phyloP scores from a whole-genome alignment of 2,113 vertebrate species.

The Thunnus thynnus region DNA sequence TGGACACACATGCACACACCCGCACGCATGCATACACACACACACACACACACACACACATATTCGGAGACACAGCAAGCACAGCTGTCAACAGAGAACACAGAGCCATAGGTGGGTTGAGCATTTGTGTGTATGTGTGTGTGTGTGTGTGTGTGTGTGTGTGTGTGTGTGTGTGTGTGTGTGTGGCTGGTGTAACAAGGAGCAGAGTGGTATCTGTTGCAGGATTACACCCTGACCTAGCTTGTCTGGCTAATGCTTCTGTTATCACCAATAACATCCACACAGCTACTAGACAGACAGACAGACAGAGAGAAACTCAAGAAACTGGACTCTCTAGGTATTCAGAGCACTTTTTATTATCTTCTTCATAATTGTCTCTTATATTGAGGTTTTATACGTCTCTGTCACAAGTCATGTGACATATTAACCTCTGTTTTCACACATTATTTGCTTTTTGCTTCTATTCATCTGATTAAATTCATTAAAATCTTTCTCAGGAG shows the following conservation, averaged over 20 bases:
- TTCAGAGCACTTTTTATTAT: not conserved
- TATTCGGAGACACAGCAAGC: slow-evolving; percentile 11
- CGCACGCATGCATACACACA: not conserved
- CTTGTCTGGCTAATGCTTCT: slow-evolving; percentile 54
- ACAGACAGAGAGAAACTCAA: not conserved
- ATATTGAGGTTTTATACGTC: not conserved
- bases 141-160: not conserved
- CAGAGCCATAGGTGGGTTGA: slow-evolving; percentile 13
- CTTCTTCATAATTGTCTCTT: not conserved
- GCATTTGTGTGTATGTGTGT: not conserved
- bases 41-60: not conserved
- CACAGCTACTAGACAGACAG: slow-evolving; percentile 19
- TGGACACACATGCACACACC: not conserved
- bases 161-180: slow-evolving; percentile 22
- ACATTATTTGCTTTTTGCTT: not conserved
- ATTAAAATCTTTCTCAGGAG: slow-evolving; percentile 1
- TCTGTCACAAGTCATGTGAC: not conserved
- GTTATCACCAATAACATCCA: slow-evolving; percentile 46
- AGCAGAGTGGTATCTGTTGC: slow-evolving; percentile 41
- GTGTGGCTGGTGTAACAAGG: not conserved
- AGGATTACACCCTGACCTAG: slow-evolving; percentile 49
- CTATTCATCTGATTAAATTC: slow-evolving; percentile 5
- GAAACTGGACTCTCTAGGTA: slow-evolving; percentile 15
- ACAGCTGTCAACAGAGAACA: slow-evolving; percentile 36
- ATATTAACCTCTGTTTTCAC: not conserved